Evolutionary conservation across 2,888 invertebrate species (phyloP).

Genomic region (Galerucella nymphaeae): DNA sequence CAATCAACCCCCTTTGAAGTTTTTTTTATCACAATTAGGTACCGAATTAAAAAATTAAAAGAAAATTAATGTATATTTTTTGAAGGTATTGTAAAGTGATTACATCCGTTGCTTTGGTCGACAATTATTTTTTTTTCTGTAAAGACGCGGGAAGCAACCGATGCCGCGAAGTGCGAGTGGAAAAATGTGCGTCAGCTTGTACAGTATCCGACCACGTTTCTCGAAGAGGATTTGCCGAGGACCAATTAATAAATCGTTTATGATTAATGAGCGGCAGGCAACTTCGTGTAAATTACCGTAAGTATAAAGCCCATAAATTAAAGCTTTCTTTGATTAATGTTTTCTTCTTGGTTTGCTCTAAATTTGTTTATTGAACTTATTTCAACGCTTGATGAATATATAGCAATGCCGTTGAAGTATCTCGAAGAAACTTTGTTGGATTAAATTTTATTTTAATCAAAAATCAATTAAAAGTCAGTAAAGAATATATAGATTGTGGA

Average conservation of each 20-base stretch:
- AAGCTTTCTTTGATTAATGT: constrained; percentile 38
- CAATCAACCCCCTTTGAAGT: too few species aligned
- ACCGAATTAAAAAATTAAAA: too few species aligned
- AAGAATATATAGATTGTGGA: too few species aligned
- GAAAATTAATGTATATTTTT: too few species aligned
- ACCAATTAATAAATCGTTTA: constrained; percentile 44
- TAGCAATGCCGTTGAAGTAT: too few species aligned
- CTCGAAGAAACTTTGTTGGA: too few species aligned
- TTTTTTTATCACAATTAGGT: too few species aligned
- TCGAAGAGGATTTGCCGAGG: neutral
- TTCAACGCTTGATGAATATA: neutral
- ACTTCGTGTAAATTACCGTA: constrained; percentile 43
- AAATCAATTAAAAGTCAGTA: too few species aligned
- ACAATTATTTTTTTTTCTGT: neutral
- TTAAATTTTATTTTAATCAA: too few species aligned
- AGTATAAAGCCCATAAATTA: constrained; percentile 40
- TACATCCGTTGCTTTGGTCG: neutral
- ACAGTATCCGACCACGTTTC: neutral
- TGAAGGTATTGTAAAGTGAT: too few species aligned
- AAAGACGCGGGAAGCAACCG: neutral
- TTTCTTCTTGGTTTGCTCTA: neutral
- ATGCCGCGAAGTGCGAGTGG: constrained; percentile 1
- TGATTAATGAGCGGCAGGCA: constrained; percentile 41
- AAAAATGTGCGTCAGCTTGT: constrained; percentile 23
- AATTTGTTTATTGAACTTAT: neutral